Conservation (phyloP, 2,797 vertebrate species). For the Silurus lanzhouensis region DNA sequence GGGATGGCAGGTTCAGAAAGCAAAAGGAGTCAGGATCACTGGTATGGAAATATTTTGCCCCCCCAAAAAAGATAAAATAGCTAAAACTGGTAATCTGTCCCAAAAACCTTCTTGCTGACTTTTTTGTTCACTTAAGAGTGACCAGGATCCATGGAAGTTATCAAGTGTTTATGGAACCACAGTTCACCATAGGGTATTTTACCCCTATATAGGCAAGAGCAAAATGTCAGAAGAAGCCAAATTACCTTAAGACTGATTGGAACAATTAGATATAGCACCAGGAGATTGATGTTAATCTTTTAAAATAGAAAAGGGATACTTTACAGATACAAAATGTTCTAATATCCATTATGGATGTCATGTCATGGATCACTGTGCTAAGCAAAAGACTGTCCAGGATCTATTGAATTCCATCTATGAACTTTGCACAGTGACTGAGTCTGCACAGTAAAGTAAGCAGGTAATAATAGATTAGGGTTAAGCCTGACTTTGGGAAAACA, state of each 20-base stretch:
- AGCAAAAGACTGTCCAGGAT: background rate
- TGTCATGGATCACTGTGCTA: constrained; percentile 25
- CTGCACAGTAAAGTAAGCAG: background rate
- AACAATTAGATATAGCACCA: background rate
- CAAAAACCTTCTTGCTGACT: too few species aligned
- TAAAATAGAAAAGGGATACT: constrained; percentile 38
- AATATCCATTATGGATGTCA: constrained; percentile 55
- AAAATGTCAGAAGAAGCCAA: background rate
- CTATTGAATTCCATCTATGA: constrained; percentile 13
- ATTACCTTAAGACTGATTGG: background rate
- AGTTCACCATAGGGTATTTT: background rate
- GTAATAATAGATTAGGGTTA: background rate
- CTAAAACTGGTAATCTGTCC: too few species aligned
- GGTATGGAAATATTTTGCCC: too few species aligned
- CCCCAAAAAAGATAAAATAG: too few species aligned
- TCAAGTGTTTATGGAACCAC: background rate
- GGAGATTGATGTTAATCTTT: background rate
- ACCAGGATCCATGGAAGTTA: background rate
- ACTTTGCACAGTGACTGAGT: background rate
- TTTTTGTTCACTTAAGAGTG: background rate
- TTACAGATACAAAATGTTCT: constrained; percentile 48
- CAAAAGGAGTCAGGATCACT: too few species aligned
- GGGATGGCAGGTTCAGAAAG: too few species aligned
- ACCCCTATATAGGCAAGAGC: too few species aligned
- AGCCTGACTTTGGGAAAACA: background rate